phyloP scores from a whole-genome alignment of 2,888 invertebrate genomes.

The Lydus trimaculatus region DNA sequence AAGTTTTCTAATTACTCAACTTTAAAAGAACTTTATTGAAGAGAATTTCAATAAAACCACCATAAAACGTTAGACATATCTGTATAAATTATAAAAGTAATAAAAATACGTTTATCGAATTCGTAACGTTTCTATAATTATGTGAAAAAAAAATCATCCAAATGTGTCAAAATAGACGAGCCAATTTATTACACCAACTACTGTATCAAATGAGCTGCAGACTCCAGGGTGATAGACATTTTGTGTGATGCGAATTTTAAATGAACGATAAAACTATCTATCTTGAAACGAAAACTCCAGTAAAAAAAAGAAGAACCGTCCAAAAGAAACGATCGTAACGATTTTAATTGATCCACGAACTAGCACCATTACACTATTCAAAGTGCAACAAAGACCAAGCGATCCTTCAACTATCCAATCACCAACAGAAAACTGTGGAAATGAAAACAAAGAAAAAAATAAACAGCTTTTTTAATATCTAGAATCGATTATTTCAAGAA shows the following conservation, averaged over 20 bases:
- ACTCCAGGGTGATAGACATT: neutral
- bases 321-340: too few species aligned
- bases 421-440: too few species aligned
- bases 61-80: neutral
- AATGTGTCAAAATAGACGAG: neutral
- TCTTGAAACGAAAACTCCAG: neutral
- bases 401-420: neutral
- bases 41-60: neutral
- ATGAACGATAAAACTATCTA: neutral
- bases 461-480: neutral
- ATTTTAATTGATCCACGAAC: too few species aligned
- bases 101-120: neutral
- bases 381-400: neutral
- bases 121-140: neutral
- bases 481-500: neutral
- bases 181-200: neutral
- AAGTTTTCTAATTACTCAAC: neutral
- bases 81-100: neutral
- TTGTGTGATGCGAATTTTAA: neutral
- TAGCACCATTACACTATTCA: too few species aligned
- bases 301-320: neutral
- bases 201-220: conserved; percentile 2
- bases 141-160: neutral
- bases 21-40: neutral
- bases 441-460: neutral